Percentiles rank a stretch among this genome's conserved stretches.
Evolutionary conservation across 2,797 vertebrate species (phyloP).

Genomic region (Gephyroberyx darwinii): DNA sequence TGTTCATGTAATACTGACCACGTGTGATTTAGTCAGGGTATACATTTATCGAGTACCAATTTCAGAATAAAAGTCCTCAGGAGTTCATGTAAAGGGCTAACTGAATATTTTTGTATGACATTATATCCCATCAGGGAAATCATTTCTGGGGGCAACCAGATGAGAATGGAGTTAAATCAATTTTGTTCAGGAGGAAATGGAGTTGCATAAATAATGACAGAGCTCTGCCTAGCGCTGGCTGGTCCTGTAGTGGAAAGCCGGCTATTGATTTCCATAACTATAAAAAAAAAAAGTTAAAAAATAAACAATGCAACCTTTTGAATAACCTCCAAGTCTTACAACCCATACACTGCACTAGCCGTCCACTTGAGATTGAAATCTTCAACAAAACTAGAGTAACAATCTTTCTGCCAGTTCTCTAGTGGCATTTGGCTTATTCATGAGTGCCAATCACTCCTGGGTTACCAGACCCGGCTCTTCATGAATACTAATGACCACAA

Average conservation of each 20-base stretch:
- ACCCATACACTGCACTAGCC: background rate
- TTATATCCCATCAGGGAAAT: slow-evolving; percentile 65
- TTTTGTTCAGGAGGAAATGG: slow-evolving; percentile 48
- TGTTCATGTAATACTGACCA: slow-evolving; percentile 8
- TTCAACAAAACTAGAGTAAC: slow-evolving; percentile 28
- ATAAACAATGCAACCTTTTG: slow-evolving; percentile 34
- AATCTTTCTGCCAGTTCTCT: slow-evolving; percentile 30
- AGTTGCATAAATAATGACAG: slow-evolving; percentile 56
- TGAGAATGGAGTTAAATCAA: slow-evolving; percentile 63
- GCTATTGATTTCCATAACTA: slow-evolving; percentile 39
- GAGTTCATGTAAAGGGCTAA: slow-evolving; percentile 52
- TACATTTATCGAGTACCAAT: slow-evolving; percentile 43
- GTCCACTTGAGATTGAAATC: slow-evolving; percentile 51
- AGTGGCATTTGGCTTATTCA: slow-evolving; percentile 61
- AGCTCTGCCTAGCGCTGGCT: background rate
- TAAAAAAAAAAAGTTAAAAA: slow-evolving; percentile 49
- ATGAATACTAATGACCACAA: slow-evolving; percentile 67
- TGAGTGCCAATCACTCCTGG: slow-evolving; percentile 56
- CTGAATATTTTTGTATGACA: slow-evolving; percentile 63
- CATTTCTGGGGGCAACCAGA: slow-evolving; percentile 46
- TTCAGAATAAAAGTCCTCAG: slow-evolving; percentile 56
- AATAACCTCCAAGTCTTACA: slow-evolving; percentile 32
- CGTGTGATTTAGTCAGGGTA: slow-evolving; percentile 45
- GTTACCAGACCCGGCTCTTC: slow-evolving; percentile 51
- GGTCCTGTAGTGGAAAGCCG: slow-evolving; percentile 10